phyloP scores from a whole-genome alignment of 2,888 invertebrate species.

The Coremacera marginata region DNA sequence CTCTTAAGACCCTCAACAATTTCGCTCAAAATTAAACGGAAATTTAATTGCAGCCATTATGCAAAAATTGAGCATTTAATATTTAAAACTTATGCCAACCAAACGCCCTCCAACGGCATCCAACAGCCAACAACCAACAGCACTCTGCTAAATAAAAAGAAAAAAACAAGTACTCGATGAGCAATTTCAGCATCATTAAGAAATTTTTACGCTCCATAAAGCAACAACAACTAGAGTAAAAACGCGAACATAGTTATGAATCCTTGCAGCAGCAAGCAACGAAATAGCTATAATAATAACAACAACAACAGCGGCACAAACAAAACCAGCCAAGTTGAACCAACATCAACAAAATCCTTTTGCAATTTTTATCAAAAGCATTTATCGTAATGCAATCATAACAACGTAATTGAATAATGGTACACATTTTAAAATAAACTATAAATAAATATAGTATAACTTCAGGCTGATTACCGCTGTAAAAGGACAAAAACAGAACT shows the following conservation, averaged over 20 bases:
- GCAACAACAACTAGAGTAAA: not conserved
- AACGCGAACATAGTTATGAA: not conserved
- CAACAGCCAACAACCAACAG: not conserved
- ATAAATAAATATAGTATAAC: not conserved
- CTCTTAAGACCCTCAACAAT: not conserved
- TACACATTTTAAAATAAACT: not conserved
- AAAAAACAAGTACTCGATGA: constrained; percentile 21
- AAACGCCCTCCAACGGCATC: not conserved
- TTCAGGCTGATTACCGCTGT: constrained; percentile 5
- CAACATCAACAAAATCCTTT: constrained; percentile 6
- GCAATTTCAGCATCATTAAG: constrained; percentile 36
- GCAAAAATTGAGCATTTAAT: constrained; percentile 18
- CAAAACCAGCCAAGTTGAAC: not conserved
- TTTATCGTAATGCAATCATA: constrained; percentile 31
- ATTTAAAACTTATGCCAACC: constrained; percentile 4
- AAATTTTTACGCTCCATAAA: constrained; percentile 32
- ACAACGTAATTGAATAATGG: constrained; percentile 30
- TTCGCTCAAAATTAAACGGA: not conserved
- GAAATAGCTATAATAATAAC: not conserved
- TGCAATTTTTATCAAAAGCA: constrained; percentile 21
- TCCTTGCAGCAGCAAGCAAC: not conserved
- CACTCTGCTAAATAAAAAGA: not conserved
- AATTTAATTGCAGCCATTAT: constrained; percentile 19
- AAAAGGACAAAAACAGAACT: constrained; percentile 12
- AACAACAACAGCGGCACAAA: not conserved